A percentile compares a stretch with the other conserved stretches of the same genome.
Evolutionary conservation across 2,888 invertebrate genomes (phyloP).

Genomic region (Malthinus flaveolus): DNA sequence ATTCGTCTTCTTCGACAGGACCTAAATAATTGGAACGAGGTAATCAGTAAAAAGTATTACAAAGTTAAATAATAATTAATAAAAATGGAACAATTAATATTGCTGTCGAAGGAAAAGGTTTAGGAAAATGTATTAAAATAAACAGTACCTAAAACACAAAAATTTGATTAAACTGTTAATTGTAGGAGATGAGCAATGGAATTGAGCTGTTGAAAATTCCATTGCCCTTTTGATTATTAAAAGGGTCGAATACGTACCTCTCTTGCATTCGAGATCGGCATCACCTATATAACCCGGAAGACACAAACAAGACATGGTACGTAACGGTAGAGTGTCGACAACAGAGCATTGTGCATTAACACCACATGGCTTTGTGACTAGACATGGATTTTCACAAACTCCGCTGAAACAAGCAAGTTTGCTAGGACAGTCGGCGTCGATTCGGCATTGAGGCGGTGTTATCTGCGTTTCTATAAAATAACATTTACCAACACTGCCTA

Average conservation of each 20-base stretch:
- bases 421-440: constrained; percentile 84
- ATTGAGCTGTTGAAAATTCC: background rate
- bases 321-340: constrained; percentile 81
- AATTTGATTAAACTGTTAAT: constrained; percentile 1
- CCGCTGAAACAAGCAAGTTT: constrained; percentile 81
- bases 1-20: constrained; percentile 61
- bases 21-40: constrained; percentile 39
- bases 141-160: constrained; percentile 20
- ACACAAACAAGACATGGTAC: constrained; percentile 88
- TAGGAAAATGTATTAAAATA: constrained; percentile 3
- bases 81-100: constrained; percentile 27
- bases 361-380: constrained; percentile 77
- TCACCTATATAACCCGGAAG: constrained; percentile 82
- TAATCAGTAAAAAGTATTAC: constrained; percentile 7
- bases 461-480: constrained; percentile 56
- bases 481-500: background rate
- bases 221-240: constrained; percentile 8
- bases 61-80: too few species aligned
- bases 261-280: constrained; percentile 79
- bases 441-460: constrained; percentile 67
- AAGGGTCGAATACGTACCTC: constrained; percentile 15
- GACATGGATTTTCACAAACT: constrained; percentile 79
- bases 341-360: constrained; percentile 80
- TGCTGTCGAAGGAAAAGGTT: constrained; percentile 25
- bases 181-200: background rate